Conservation (phyloP, 2,797 vertebrate species). For the Crocodylus rhombifer region DNA sequence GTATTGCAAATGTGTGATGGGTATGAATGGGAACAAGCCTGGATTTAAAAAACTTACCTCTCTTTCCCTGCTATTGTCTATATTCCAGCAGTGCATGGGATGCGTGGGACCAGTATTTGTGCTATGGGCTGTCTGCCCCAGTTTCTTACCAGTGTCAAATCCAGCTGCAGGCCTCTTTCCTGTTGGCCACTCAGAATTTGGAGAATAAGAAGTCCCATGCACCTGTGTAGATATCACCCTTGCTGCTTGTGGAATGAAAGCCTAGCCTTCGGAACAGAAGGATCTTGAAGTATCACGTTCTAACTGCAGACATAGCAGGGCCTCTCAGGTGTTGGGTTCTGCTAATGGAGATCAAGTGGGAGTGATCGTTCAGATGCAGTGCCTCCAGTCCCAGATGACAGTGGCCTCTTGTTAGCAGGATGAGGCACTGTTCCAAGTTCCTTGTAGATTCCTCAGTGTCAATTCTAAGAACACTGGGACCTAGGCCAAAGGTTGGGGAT, state of each 20-base stretch:
- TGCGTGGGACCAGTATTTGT: not conserved
- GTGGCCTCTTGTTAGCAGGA: not conserved
- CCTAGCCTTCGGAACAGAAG: fast-evolving
- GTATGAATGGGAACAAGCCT: conserved; percentile 15
- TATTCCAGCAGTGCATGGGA: not conserved
- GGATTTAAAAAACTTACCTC: conserved; percentile 38
- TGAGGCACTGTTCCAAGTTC: not conserved
- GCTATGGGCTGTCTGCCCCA: not conserved
- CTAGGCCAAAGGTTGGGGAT: not conserved
- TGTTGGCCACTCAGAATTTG: conserved; percentile 25
- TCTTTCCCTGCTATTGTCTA: conserved; percentile 4
- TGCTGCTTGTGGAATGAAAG: conserved; percentile 5
- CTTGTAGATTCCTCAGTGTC: not conserved
- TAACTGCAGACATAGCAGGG: fast-evolving
- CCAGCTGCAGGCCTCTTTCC: not conserved
- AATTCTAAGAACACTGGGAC: not conserved
- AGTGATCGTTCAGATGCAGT: not conserved
- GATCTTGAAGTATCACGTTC: not conserved
- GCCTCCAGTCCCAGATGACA: not conserved
- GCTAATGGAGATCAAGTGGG: not conserved
- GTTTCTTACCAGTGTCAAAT: conserved; percentile 32
- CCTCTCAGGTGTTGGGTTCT: not conserved
- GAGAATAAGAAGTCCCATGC: conserved; percentile 32
- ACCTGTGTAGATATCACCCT: conserved; percentile 33
- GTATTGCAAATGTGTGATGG: conserved; percentile 39